Evolutionary conservation across 2,113 vertebrate species (phyloP), one percentile per base, ranked within the genome.

Genomic region (Archilochus colubris): DNA sequence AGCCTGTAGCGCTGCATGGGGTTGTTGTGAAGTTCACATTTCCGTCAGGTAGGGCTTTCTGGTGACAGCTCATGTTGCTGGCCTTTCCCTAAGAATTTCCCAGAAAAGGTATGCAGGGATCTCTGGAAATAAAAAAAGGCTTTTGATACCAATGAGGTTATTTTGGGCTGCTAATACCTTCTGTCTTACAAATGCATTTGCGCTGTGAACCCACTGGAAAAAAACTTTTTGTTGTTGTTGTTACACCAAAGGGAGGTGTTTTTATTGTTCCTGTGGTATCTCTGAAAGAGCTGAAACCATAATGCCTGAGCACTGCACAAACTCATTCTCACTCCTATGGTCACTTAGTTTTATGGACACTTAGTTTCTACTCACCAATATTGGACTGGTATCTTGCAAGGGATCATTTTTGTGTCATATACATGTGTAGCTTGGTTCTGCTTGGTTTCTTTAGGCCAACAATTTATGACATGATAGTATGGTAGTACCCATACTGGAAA

Each of bases 11-110:
- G 33, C 33, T 33, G 33, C 33, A 33, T 33, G 33, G 33, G 33
- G 33, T 33, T 33, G 33, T 33, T 33, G 33, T 33, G 33, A 44
- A 66, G 19, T 48, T 66, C 46, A 58, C 0, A 0, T 62, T 69
- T 68, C 24, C 17, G 18, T 77, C 40, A 74, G 8, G 15, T 12
- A 44, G 12, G 13, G 20, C 7, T 72, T 91, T 70, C 84, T 87
- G 36, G 53, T 53, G 33, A 70, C 28, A 50, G 27, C 9, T 59
- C 20, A 7, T 27, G 18, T 50, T 61, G 10, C 50, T 64, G 23
- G 7, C 6, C 16, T 83, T 67, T 61, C 38, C 40, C 18, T n/a
- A 53, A 51, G 48, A 72, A 14, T 15, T 88, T 7, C 19, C 17
- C 76, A 23, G 20, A 23, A 57, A 61, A 79, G 6, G 14, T 30